These are phyloP conservation scores for Heptranchias perlo DNA, from an alignment of 2,113 vertebrate genomes.

Conservation along the genomic window DNA sequence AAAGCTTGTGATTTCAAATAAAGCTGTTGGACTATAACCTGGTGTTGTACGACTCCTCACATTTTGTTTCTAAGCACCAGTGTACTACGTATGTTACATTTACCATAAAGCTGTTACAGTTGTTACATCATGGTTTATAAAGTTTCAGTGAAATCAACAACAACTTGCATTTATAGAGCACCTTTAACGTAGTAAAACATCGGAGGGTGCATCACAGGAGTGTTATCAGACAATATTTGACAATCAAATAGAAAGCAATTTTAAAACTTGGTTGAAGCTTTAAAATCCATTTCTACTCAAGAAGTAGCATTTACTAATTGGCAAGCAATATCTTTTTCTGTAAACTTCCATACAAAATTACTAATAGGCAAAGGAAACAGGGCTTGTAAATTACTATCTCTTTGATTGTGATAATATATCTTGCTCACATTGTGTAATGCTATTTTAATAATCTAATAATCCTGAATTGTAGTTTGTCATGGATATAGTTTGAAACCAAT, in stretches of 20 bases:
- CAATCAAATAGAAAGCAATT: neutral
- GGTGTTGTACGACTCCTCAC: no score
- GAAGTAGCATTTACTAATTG: neutral
- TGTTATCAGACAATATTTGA: neutral
- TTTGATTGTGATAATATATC: neutral
- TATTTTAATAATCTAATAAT: neutral
- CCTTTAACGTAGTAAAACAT: neutral
- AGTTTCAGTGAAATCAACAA: neutral
- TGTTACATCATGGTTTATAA: neutral
- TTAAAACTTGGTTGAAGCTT: neutral
- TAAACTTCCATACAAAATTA: no score
- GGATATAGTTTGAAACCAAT: neutral
- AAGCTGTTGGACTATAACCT: no score
- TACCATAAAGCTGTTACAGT: neutral
- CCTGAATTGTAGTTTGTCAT: neutral
- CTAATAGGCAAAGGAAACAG: neutral
- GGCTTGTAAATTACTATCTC: neutral
- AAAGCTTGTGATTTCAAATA: no score
- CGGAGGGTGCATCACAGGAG: no score
- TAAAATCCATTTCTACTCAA: neutral
- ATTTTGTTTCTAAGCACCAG: neutral
- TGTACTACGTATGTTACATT: neutral
- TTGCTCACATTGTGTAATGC: neutral
- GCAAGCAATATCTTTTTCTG: neutral
- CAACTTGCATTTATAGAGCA: neutral